Evolutionary conservation across 2,113 vertebrate species (phyloP), one percentile per base, ranked within the genome.

Genomic region (Leiothrix lutea): DNA sequence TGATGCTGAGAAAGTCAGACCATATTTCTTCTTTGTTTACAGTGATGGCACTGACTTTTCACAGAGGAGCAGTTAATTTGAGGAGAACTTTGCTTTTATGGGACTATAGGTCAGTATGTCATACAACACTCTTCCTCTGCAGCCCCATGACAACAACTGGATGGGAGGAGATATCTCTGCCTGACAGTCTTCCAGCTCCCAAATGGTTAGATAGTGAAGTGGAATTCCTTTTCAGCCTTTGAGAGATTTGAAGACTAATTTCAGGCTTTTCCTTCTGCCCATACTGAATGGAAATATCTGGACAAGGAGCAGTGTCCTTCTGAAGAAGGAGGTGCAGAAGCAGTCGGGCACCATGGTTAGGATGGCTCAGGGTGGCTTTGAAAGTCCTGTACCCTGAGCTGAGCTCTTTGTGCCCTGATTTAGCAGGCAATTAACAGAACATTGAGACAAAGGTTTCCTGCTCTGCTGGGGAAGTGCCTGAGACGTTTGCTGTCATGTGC

Each of bases 31-130:
- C 25, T 80, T 92, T 90, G 90, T 94, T 97, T 95, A 94, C 47
- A 67, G 16, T 62, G 86, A 94, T 95, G 91, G 11, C 33, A 62
- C 72, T 84, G 51, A 22, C 47, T 74, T 88, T 61, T 86, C 51
- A 31, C 15, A 35, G 28, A 83, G 51, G 22, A 61, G 7, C 51
- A 71, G 56, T 48, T 86, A 86, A 75, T 93, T 29, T 83, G 72
- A 70, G 42, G 48, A 79, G 38, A 82, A 54, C 50, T 80, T 79
- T 85, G 81, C 87, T 85, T 93, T 86, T 71, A 50, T 67, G 72
- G 44, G 88, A 96, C 94, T 80, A 71, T 88, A 93, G 95, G 96
- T 94, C 95, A 96, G 83, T 54, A 88, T 96, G 95, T 96, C 95
- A 92, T 33, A 51, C 47, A 92, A 73, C 94, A 95, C 82, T 95